These are phyloP conservation scores for Trichomycterus rosablanca DNA, from an alignment of 2,113 vertebrate genomes.

Conservation along the genomic window DNA sequence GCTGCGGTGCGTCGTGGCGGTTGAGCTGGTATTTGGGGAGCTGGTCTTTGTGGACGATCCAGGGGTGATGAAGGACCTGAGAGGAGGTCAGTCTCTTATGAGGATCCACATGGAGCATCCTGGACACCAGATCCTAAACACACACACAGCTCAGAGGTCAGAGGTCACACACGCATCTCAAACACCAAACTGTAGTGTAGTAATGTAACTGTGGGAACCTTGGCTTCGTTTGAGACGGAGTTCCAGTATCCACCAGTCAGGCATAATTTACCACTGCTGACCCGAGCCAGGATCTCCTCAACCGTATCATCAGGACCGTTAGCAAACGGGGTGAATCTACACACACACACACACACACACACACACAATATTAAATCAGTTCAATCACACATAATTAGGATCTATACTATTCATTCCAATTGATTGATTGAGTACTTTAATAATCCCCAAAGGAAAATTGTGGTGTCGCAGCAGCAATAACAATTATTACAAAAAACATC, in stretches of 20 bases:
- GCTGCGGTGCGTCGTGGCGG: constrained; percentile 80
- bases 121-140: constrained; percentile 79
- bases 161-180: too few species aligned
- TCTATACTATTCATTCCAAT: too few species aligned
- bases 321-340: constrained; percentile 79
- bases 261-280: constrained; percentile 81
- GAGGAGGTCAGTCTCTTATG: constrained; percentile 82
- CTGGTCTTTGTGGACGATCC: constrained; percentile 84
- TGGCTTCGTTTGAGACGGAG: constrained; percentile 75
- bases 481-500: too few species aligned
- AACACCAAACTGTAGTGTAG: too few species aligned
- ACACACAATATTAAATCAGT: too few species aligned
- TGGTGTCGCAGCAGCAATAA: too few species aligned
- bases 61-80: constrained; percentile 81
- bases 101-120: constrained; percentile 87
- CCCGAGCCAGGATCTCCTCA: constrained; percentile 76
- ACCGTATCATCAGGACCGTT: constrained; percentile 81
- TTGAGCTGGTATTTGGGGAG: constrained; percentile 83
- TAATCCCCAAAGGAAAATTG: too few species aligned
- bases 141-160: not conserved
- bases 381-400: too few species aligned
- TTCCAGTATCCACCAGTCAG: constrained; percentile 82
- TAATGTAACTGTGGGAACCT: constrained; percentile 20
- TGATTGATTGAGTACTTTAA: too few species aligned
- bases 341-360: constrained; percentile 9